Base-by-base conservation (phyloP, 2,888 invertebrate species). In the Coremacera marginata region DNA sequence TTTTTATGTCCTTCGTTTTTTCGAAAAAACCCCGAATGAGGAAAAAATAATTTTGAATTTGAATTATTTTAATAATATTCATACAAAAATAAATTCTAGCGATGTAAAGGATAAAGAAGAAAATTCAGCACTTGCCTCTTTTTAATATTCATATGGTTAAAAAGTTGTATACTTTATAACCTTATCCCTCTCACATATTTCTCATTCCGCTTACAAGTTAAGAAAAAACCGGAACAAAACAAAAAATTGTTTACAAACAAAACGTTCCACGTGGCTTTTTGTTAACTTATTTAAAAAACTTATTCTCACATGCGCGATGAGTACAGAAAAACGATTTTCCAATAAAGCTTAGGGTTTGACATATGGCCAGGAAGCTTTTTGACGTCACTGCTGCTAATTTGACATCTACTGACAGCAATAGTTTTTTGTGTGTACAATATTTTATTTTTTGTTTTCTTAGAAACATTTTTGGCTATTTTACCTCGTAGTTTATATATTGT, bases 401-500 rank as follows among this genome's bases (percentile, higher is more conserved):
- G 85, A 83, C 84, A 85, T 83, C 82, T 75, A 77, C 79, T 76
- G 75, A 57, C 80, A 82, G 80, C 31, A 25, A n/a, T 19, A 11
- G 11, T 25, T 27, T n/a, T 62, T 55, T 37, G 77, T 79, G 83
- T 82, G 81, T 83, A 85, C 74, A 84, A 82, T 34, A 80, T 84
- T 84, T 85, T 84, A 75, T 78, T 72, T 71, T 31, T 63, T 55
- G 51, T 31, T 34, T 11, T 68, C 71, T 60, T 25, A 49, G 63
- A 63, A 63, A n/a, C 14, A 63, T 31, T 63, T 31, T 51, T 8
- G 14, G 25, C 19, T 25, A 31, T 79, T 78, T 81, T 85, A 93
- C 94, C 92, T 94, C 93, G 90, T 94, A 94, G 87, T 92, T 93
- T 84, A 94, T 93, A 81, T 93, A 97, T 87, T 97, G 96, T 88